Conservation (phyloP, 2,797 vertebrate genomes). For the Potorous gilbertii region DNA sequence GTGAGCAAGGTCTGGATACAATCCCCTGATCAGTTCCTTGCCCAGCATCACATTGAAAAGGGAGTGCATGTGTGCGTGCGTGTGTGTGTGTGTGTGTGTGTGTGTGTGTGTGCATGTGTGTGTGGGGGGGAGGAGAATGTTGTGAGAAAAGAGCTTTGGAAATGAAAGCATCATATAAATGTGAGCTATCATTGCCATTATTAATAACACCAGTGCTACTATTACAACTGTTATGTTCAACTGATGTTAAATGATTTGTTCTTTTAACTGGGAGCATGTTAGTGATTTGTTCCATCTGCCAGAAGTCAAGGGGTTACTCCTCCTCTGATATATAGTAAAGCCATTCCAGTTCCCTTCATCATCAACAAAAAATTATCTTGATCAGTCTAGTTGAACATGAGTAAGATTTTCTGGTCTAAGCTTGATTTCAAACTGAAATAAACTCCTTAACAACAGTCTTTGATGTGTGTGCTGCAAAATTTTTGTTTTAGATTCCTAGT, state of each 20-base stretch:
- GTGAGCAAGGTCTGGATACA: background rate
- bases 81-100: no score
- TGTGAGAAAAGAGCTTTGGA: background rate
- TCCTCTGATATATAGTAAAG: conserved; percentile 40
- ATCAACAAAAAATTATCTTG: conserved; percentile 58
- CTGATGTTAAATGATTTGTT: conserved; percentile 16
- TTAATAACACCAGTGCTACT: background rate
- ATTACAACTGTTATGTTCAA: background rate
- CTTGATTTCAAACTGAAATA: conserved; percentile 67
- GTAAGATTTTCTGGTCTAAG: conserved; percentile 68
- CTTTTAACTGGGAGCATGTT: conserved; percentile 21
- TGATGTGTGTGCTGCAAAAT: conserved; percentile 71
- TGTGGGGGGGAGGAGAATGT: background rate
- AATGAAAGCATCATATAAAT: background rate
- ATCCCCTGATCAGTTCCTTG: conserved; percentile 36
- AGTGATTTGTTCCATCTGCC: background rate
- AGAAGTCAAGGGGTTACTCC: conserved; percentile 22
- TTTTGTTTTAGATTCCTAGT: conserved; percentile 73
- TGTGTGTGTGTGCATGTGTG: no score
- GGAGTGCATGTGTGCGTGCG: no score
- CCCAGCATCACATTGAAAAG: background rate
- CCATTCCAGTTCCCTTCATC: conserved; percentile 49
- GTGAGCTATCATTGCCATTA: background rate
- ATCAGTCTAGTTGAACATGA: conserved; percentile 61
- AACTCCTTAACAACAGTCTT: conserved; percentile 66